phyloP scores from a whole-genome alignment of 2,888 invertebrate species.

The Agrotis puta region DNA sequence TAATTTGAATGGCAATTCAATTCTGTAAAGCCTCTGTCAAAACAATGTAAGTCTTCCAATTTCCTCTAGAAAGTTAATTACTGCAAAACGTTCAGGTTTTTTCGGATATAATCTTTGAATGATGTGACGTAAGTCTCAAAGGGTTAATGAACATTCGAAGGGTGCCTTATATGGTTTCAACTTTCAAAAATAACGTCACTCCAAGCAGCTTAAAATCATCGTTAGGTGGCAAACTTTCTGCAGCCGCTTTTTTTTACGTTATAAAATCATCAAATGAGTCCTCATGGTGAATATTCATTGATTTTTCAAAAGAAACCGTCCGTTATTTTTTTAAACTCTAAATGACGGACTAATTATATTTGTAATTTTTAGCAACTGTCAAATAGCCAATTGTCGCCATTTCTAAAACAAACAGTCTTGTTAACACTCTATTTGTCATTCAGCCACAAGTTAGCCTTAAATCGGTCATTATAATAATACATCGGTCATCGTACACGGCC shows the following conservation, averaged over 20 bases:
- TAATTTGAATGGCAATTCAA: background rate
- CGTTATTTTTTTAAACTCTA: too few species aligned
- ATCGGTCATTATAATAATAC: slow-evolving; percentile 10
- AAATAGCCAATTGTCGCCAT: too few species aligned
- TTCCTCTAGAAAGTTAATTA: slow-evolving; percentile 20
- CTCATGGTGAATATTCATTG: too few species aligned
- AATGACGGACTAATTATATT: too few species aligned
- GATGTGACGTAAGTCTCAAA: background rate
- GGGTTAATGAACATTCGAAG: slow-evolving; percentile 14
- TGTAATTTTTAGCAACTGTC: too few species aligned
- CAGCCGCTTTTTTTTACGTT: too few species aligned
- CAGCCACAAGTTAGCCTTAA: slow-evolving; percentile 38
- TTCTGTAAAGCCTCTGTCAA: background rate
- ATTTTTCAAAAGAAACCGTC: too few species aligned
- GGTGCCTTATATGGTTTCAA: background rate
- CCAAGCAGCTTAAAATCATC: too few species aligned
- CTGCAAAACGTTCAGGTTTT: background rate
- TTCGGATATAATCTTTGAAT: background rate
- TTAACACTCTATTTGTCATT: background rate
- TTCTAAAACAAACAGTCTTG: background rate
- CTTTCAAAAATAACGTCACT: too few species aligned
- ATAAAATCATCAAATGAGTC: too few species aligned
- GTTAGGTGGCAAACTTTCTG: too few species aligned
- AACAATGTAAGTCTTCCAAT: background rate
- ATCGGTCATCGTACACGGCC: slow-evolving; percentile 34